Conservation (phyloP, 2,888 invertebrate genomes). For the Chrysodeixis includens region DNA sequence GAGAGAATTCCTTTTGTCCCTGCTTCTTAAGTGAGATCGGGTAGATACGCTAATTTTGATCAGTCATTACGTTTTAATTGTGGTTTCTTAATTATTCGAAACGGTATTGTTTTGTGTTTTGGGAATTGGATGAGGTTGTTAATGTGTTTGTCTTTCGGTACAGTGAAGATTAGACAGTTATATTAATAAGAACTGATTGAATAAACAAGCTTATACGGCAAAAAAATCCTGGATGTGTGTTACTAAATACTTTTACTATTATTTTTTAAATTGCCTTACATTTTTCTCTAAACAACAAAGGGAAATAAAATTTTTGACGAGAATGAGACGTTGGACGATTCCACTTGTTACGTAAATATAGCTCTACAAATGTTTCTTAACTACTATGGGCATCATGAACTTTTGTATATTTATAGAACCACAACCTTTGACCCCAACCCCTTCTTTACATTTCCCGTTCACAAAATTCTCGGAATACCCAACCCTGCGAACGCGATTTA, state of each 20-base stretch:
- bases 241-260: too few relatives aligned
- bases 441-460: not conserved
- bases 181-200: too few relatives aligned
- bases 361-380: not conserved
- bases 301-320: too few relatives aligned
- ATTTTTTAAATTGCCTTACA: too few relatives aligned
- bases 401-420: not conserved
- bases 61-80: conserved; percentile 2
- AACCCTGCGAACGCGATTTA: conserved; percentile 26
- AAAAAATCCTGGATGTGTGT: too few relatives aligned
- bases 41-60: not conserved
- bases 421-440: not conserved
- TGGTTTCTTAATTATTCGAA: not conserved
- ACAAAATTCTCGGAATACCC: conserved; percentile 16
- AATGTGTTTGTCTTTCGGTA: not conserved
- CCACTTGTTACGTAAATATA: conserved; percentile 5
- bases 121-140: not conserved
- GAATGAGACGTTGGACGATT: too few relatives aligned
- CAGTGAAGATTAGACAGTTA: too few relatives aligned
- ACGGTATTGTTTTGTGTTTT: not conserved
- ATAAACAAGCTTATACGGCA: too few relatives aligned
- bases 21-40: conserved; percentile 67
- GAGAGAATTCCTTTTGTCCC: conserved; percentile 77
- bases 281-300: too few relatives aligned
- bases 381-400: not conserved